phyloP scores from a whole-genome alignment of 2,113 vertebrate species.

The Microcebus tavaratra region DNA sequence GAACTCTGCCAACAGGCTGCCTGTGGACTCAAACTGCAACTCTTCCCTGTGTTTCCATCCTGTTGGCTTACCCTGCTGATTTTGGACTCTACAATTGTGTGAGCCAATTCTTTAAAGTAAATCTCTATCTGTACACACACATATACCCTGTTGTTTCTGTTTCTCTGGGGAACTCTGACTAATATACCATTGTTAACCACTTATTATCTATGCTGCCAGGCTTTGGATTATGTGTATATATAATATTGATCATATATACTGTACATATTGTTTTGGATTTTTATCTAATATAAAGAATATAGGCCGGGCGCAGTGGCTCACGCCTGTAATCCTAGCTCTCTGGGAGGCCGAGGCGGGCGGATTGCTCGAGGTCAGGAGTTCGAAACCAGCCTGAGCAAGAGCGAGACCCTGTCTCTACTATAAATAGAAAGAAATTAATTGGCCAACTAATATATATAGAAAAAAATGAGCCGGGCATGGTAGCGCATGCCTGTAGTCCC shows the following conservation, averaged over 20 bases:
- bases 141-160: background rate
- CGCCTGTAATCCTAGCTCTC: too few species aligned
- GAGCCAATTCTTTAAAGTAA: background rate
- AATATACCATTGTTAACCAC: background rate
- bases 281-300: background rate
- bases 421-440: too few species aligned
- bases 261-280: background rate
- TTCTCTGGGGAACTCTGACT: background rate
- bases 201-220: background rate
- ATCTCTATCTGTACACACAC: background rate
- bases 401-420: too few species aligned
- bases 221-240: background rate
- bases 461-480: too few species aligned
- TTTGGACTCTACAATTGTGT: background rate
- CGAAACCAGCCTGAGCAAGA: too few species aligned
- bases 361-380: too few species aligned
- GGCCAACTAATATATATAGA: too few species aligned
- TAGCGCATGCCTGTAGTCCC: too few species aligned
- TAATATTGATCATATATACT: background rate
- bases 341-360: too few species aligned
- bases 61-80: background rate
- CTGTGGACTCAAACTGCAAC: background rate
- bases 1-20: background rate
- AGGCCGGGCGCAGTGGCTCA: background rate
- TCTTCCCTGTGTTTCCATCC: background rate